These are phyloP conservation scores for Crenuchus spilurus DNA, from an alignment of 2,797 vertebrate genomes.

Conservation along the genomic window DNA sequence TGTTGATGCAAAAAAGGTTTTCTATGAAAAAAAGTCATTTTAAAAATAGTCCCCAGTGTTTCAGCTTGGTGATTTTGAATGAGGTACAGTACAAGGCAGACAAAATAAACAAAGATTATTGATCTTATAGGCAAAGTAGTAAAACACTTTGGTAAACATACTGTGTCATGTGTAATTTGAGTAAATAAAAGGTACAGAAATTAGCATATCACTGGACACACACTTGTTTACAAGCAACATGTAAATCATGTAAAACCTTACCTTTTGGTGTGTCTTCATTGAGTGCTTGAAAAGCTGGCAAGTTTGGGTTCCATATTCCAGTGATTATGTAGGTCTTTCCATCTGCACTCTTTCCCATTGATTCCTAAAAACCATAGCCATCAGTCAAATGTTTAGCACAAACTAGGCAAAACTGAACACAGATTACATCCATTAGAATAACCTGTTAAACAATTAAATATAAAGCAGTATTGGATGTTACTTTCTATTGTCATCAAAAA, in stretches of 20 bases:
- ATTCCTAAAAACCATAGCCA: constrained; percentile 78
- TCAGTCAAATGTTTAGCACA: not conserved
- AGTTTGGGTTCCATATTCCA: constrained; percentile 94
- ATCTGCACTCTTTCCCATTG: constrained; percentile 94
- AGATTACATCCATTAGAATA: not conserved
- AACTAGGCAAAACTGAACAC: not conserved
- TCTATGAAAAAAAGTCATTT: too few species aligned
- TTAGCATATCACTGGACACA: not conserved
- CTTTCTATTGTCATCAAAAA: too few species aligned
- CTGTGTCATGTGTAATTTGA: too few species aligned
- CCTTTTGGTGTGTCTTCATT: constrained; percentile 99
- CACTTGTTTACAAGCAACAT: not conserved
- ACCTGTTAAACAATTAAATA: not conserved
- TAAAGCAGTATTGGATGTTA: not conserved
- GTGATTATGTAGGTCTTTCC: constrained; percentile 94
- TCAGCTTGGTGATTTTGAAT: too few species aligned
- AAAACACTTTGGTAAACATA: too few species aligned
- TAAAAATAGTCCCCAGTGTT: too few species aligned
- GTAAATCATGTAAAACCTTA: constrained; percentile 55
- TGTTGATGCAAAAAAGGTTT: too few species aligned
- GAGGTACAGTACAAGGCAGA: too few species aligned
- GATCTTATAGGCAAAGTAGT: too few species aligned
- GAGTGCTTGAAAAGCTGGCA: constrained; percentile 85
- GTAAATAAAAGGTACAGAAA: too few species aligned
- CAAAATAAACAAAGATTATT: too few species aligned